These are phyloP conservation scores for Drosophila willistoni DNA, from an alignment of 1,140 invertebrate genomes.

Conservation along the genomic window DNA sequence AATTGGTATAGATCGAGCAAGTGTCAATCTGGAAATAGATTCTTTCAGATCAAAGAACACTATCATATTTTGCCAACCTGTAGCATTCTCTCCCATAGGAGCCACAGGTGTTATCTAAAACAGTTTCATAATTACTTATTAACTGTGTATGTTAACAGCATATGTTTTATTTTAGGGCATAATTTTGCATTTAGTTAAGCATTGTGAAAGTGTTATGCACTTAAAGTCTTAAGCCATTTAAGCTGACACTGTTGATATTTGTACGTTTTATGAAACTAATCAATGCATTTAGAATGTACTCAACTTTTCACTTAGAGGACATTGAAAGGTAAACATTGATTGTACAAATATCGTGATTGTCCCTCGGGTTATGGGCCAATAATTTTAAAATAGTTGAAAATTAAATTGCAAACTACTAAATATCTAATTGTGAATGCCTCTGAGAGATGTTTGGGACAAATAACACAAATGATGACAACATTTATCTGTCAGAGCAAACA, in stretches of 20 bases:
- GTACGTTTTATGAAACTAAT: neutral
- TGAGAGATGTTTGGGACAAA: conserved; percentile 32
- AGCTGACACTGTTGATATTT: neutral
- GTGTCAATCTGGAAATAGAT: no score
- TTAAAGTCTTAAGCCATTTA: neutral
- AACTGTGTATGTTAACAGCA: no score
- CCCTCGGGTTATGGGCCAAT: conserved; percentile 27
- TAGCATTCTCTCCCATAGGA: no score
- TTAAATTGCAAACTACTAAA: conserved; percentile 64
- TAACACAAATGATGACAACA: conserved; percentile 33
- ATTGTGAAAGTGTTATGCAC: neutral
- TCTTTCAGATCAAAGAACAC: no score
- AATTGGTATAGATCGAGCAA: no score
- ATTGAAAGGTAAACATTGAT: neutral
- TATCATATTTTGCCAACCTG: no score
- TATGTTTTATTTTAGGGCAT: no score
- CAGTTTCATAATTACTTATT: no score
- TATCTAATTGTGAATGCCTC: conserved; percentile 61
- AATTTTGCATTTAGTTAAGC: no score
- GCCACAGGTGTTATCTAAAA: no score
- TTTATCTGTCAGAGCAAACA: conserved; percentile 38
- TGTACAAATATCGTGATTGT: neutral
- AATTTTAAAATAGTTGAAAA: conserved; percentile 38
- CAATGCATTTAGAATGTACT: neutral
- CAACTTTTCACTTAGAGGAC: conserved; percentile 1